Base-by-base conservation (phyloP, 53 echinoderm and acorn worm species). In the Temnopleurus reevesii region DNA sequence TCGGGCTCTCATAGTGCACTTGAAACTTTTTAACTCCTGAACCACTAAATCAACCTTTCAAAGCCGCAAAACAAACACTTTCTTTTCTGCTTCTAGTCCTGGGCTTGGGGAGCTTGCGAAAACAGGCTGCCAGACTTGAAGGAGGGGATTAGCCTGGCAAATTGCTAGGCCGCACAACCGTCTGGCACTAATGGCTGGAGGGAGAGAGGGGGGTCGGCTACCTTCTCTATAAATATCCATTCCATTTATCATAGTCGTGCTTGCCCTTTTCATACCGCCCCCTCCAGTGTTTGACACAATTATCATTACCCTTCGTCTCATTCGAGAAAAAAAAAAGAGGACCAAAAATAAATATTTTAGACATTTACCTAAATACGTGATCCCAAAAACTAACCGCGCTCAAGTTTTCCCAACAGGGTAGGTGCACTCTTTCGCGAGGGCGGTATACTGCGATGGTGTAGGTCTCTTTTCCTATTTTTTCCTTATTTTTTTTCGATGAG, bases 261-360 rank as follows among this genome's bases (percentile, higher is more conserved):
- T 83, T 35, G 54, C 4, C 55, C 54, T 30, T n/a, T 56, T 55
- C 83, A 31, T 21, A n/a, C 53, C 83, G 55, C 56, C 61, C 86
- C 86, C 86, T 85, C 61, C 43, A 60, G 86, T 60, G 59, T 17
- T 60, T 85, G 86, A 28, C 86, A 85, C 86, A 85, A 60, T 87
- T 87, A 31, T 47, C 35, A 26, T 6, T 66, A 35, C 88, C 66
- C 71, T 86, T 36, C 66, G 43, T 36, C 59, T 85, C 60, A 21
- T 38, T 4, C 12, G 23, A 41, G 41, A 41, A 64, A 55, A 55
- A 55, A 55, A 55, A 17, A 58, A 57, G 41, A 71, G 41, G 1
- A 71, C 41, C 8, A 7, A 41, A 41, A 71, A 71, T 71, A 63
- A 49, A 49, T 15, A 49, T 49, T 49, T 49, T 12, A 12, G 10